A percentile compares a stretch with the other conserved stretches of the same genome.
These are phyloP conservation scores for Liparis tanakae DNA, from an alignment of 2,797 vertebrate species.

Conservation along the genomic window DNA sequence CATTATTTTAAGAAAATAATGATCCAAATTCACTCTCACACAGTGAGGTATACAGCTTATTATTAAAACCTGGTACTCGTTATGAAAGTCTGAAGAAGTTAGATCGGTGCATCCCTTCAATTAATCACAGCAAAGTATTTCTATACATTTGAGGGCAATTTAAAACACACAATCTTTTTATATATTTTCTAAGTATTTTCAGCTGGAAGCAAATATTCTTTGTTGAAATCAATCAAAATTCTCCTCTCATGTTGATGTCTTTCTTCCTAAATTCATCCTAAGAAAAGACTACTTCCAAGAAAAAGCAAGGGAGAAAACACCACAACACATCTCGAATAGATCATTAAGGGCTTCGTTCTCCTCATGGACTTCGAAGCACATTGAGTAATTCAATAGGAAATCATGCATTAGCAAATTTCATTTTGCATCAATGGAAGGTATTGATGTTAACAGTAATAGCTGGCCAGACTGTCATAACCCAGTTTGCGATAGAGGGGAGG, in stretches of 20 bases:
- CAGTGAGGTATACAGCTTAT: too few species aligned
- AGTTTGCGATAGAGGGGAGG: conserved; percentile 53
- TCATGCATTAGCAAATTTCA: conserved; percentile 68
- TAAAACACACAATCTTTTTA: conserved; percentile 2
- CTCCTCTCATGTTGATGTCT: conserved; percentile 15
- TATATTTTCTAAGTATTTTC: conserved; percentile 36
- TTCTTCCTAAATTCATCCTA: conserved; percentile 28
- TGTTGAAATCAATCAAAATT: conserved; percentile 37
- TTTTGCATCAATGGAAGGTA: conserved; percentile 74
- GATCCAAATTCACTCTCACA: too few species aligned
- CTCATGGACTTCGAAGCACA: conserved; percentile 55
- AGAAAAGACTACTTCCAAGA: neutral
- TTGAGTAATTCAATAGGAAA: conserved; percentile 79
- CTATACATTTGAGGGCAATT: neutral
- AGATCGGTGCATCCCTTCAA: too few species aligned
- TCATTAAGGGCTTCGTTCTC: conserved; percentile 51
- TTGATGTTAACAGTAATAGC: conserved; percentile 68
- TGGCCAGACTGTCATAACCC: conserved; percentile 55
- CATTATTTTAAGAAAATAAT: too few species aligned
- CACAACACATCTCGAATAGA: conserved; percentile 48
- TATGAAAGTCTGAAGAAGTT: too few species aligned
- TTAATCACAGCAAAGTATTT: too few species aligned
- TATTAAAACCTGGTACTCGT: too few species aligned
- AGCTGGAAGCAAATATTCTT: conserved; percentile 33
- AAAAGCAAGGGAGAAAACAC: neutral